phyloP scores from a whole-genome alignment of 2,888 invertebrate genomes.

The Andrena marginata region DNA sequence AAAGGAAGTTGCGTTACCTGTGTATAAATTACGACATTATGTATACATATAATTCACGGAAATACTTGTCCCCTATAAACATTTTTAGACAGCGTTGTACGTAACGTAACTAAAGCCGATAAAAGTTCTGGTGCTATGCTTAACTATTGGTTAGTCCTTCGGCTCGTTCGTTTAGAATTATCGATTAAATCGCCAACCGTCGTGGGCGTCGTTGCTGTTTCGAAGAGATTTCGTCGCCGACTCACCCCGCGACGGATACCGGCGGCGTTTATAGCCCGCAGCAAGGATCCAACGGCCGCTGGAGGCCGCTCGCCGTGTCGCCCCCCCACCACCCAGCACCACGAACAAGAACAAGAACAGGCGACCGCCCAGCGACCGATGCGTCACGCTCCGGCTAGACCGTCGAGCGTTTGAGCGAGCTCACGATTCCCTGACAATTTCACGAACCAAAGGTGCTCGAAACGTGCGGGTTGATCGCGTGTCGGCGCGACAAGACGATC shows the following conservation, averaged over 20 bases:
- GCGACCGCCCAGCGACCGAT: neutral
- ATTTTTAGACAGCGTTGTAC: slow-evolving; percentile 59
- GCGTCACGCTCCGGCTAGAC: neutral
- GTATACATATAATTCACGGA: slow-evolving; percentile 60
- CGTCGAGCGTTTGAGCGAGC: neutral
- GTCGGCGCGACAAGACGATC: slow-evolving; percentile 13
- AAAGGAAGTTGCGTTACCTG: slow-evolving; percentile 65
- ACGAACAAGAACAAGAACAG: neutral
- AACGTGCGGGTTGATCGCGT: neutral
- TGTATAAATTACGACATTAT: slow-evolving; percentile 59
- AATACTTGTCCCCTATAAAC: slow-evolving; percentile 55
- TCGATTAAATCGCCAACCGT: slow-evolving; percentile 11
- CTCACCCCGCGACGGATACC: neutral
- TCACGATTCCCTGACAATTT: neutral
- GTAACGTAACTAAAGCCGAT: slow-evolving; percentile 67
- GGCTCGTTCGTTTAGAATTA: slow-evolving; percentile 44
- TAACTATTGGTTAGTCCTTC: slow-evolving; percentile 66
- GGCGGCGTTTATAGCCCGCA: neutral
- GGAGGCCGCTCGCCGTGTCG: no score
- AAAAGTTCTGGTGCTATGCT: slow-evolving; percentile 54
- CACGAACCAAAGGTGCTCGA: neutral
- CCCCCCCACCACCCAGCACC: neutral
- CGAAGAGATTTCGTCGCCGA: slow-evolving; percentile 5
- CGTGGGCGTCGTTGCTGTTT: slow-evolving; percentile 12
- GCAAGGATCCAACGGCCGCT: neutral